Evolutionary conservation across 53 echinoderm and acorn worm genomes (phyloP).

Genomic region (Stichopus horrens): DNA sequence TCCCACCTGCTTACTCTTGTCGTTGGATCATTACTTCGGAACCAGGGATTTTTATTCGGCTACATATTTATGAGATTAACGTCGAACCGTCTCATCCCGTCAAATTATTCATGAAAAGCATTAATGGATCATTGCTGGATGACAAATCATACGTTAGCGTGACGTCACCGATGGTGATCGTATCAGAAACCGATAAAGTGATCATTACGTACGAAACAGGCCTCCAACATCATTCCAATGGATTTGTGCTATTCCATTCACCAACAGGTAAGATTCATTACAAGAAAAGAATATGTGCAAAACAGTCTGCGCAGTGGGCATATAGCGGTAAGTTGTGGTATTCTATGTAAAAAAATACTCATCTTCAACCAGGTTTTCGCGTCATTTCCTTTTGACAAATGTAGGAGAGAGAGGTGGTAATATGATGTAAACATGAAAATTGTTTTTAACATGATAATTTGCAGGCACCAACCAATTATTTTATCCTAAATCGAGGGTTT

Average conservation of each 20-base stretch:
- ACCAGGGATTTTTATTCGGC: not conserved
- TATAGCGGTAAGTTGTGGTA: too few relatives aligned
- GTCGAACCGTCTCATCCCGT: not conserved
- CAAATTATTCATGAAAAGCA: not conserved
- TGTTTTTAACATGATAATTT: too few relatives aligned
- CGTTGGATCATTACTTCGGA: not conserved
- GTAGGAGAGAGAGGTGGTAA: too few relatives aligned
- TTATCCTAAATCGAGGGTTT: too few relatives aligned
- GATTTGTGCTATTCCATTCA: not conserved
- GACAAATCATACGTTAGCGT: slow-evolving; percentile 6
- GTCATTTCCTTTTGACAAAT: too few relatives aligned
- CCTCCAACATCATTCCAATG: not conserved
- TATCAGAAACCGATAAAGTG: slow-evolving; percentile 16
- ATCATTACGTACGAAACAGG: slow-evolving; percentile 15
- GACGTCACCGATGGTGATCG: slow-evolving; percentile 1
- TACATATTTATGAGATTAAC: not conserved
- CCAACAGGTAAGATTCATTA: not conserved
- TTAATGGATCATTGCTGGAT: not conserved
- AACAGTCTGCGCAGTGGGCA: too few relatives aligned
- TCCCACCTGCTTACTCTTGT: slow-evolving; percentile 3
- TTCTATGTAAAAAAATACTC: too few relatives aligned
- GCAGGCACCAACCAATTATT: too few relatives aligned
- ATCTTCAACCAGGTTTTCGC: too few relatives aligned
- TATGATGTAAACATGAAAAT: too few relatives aligned
- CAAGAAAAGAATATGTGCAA: too few relatives aligned